phyloP scores from a whole-genome alignment of 2,113 vertebrate genomes.

The Siniperca knerii region DNA sequence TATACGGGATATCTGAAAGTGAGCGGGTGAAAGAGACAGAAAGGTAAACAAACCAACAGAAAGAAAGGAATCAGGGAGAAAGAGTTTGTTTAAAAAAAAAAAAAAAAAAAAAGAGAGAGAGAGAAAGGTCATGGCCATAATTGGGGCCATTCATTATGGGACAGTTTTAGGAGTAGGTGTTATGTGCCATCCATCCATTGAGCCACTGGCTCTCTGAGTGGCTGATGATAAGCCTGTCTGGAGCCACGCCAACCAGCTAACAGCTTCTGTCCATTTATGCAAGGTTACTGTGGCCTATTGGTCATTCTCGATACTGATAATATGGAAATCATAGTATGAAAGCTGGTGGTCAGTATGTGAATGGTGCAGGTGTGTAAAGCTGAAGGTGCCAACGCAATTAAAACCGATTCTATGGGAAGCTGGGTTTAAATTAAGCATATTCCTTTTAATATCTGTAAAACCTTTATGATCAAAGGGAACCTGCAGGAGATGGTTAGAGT shows the following conservation, averaged over 20 bases:
- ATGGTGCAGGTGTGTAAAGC: not conserved
- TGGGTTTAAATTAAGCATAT: conserved; percentile 1
- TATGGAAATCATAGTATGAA: not conserved
- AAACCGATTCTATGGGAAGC: not conserved
- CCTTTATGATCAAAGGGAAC: not conserved
- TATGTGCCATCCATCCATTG: conserved; percentile 53
- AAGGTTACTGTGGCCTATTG: not conserved
- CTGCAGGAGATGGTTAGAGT: not conserved
- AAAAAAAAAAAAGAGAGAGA: not conserved
- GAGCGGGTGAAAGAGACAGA: not conserved
- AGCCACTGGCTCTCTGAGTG: conserved; percentile 42
- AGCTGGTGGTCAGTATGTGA: not conserved
- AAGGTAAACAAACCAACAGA: conserved; percentile 42
- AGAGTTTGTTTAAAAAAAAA: not conserved
- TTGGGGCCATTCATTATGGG: conserved; percentile 65
- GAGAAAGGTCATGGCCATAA: conserved; percentile 68
- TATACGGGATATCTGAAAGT: not conserved
- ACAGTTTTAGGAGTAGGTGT: conserved; percentile 64
- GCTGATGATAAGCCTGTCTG: conserved; percentile 65
- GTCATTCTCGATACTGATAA: not conserved
- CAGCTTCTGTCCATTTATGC: conserved; percentile 30
- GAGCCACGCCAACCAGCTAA: conserved; percentile 39
- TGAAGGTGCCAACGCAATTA: not conserved
- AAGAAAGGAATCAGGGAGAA: conserved; percentile 27
- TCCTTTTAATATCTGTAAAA: not conserved